Evolutionary conservation across 2,888 invertebrate genomes (phyloP).

Genomic region (Hirudinaria manillensis): DNA sequence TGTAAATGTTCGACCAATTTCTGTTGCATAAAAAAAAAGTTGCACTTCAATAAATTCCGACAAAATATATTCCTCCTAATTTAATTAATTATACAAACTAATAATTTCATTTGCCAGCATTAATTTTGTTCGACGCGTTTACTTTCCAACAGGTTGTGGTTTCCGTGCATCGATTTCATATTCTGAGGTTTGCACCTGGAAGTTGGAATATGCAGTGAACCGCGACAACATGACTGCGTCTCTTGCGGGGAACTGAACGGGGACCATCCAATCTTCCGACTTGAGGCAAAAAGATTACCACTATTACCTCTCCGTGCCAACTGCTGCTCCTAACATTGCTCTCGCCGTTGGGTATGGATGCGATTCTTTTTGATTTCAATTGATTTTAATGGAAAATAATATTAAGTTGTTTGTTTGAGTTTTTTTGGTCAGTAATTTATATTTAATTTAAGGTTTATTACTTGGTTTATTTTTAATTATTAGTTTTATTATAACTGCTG

Average conservation of each 20-base stretch:
- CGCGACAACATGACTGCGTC: constrained; percentile 77
- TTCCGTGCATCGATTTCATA: constrained; percentile 95
- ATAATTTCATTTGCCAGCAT: not conserved
- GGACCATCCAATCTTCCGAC: constrained; percentile 85
- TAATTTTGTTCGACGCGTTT: not conserved
- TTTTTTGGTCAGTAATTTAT: not conserved
- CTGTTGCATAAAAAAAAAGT: no score
- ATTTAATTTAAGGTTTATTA: constrained; percentile 16
- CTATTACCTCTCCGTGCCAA: constrained; percentile 82
- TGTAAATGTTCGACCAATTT: no score
- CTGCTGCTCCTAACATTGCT: constrained; percentile 93
- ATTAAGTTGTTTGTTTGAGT: no score
- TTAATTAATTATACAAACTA: no score
- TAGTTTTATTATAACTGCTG: not conserved
- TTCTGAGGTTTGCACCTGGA: constrained; percentile 96
- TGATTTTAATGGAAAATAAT: no score
- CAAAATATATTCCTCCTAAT: no score
- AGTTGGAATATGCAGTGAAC: constrained; percentile 91
- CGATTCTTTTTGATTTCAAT: not conserved
- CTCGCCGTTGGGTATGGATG: constrained; percentile 75
- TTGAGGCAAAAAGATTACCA: constrained; percentile 83
- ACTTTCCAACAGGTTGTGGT: constrained; percentile 67
- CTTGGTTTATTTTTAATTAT: no score
- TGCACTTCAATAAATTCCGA: no score
- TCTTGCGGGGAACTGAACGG: constrained; percentile 89